A percentile compares a stretch with the other conserved stretches of the same genome.
These are phyloP conservation scores for Plumapathes pennacea DNA, from an alignment of 92 coral and sea anemone species.

Conservation along the genomic window DNA sequence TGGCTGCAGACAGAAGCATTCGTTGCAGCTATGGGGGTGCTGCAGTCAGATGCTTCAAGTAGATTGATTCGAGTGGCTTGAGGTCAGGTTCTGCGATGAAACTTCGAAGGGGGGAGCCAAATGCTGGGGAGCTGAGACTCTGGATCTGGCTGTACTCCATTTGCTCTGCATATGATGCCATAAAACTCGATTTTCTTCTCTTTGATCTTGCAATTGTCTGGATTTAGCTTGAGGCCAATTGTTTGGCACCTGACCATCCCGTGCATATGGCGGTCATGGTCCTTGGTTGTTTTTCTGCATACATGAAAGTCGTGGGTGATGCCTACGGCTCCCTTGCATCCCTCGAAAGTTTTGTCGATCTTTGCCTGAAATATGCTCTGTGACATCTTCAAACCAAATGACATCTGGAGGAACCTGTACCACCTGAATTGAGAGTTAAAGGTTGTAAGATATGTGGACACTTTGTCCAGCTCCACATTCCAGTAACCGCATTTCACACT, in stretches of 20 bases:
- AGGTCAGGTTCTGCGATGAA: slow-evolving; percentile 14
- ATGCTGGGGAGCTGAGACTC: slow-evolving; percentile 46
- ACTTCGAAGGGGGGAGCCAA: no score
- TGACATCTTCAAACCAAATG: slow-evolving; percentile 45
- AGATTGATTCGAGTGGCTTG: slow-evolving; percentile 30
- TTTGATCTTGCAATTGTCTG: slow-evolving; percentile 38
- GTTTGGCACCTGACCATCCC: slow-evolving; percentile 39
- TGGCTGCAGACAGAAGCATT: slow-evolving; percentile 31
- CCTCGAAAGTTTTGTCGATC: slow-evolving; percentile 61
- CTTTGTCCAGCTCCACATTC: slow-evolving; percentile 45
- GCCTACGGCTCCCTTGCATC: slow-evolving; percentile 33
- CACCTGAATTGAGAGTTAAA: slow-evolving; percentile 57
- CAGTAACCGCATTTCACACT: slow-evolving; percentile 50
- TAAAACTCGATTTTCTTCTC: slow-evolving; percentile 26
- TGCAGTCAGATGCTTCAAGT: slow-evolving; percentile 14
- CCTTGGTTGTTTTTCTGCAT: slow-evolving; percentile 11
- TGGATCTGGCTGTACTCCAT: slow-evolving; percentile 29
- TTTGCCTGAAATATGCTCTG: slow-evolving; percentile 47
- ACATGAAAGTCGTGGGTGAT: slow-evolving; percentile 45
- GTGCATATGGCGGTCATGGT: slow-evolving; percentile 20
- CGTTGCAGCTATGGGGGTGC: slow-evolving; percentile 22
- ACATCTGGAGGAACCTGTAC: slow-evolving; percentile 39
- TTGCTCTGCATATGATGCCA: slow-evolving; percentile 27
- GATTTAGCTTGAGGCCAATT: slow-evolving; percentile 55
- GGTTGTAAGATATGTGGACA: slow-evolving; percentile 40